Base-by-base conservation (phyloP, 2,797 vertebrate genomes). In the Phoeniculus purpureus region DNA sequence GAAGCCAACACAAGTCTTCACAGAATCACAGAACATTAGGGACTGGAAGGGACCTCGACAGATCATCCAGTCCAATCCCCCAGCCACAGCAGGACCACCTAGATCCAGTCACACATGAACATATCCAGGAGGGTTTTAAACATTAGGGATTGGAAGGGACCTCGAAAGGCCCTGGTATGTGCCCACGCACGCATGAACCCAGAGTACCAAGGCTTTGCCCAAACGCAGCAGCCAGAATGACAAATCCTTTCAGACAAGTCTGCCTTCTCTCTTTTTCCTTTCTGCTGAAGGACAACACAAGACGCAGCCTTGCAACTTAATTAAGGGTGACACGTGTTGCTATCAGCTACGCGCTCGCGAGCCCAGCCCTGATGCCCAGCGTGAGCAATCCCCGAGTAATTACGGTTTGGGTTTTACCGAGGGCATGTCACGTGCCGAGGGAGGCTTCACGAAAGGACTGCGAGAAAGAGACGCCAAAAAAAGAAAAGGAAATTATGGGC, bases 321-420 rank as follows among this genome's bases (percentile, higher is more conserved):
- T 96, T 84, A 90, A 90, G 93, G 26, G 66, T 93, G 96, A 91
- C 94, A 92, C 14, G 27, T 94, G 88, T 94, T 95, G 93, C 91
- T 96, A 90, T 91, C 94, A 96, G 92, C 90, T 81, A 93, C 80
- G 62, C 82, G 67, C 77, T 95, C 92, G 56, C 88, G 94, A 96
- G 91, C 87, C 79, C 50, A 89, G 91, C 92, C 91, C 93, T 96
- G 92, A 95, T 95, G 95, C 94, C 94, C 90, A 96, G 84, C 89
- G 95, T 93, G 93, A 95, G 84, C 89, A 93, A 93, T 94, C 87
- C 77, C 76, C 16, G 61, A 78, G 82, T 92, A 94, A 95, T 95
- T 92, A 96, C 56, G 93, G 92, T 64, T 92, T 94, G 65, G 85
- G 74, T 77, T 95, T 92, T 95, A 94, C 83, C 84, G 90, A 92